A percentile compares a stretch with the other conserved stretches of the same genome.
These are phyloP conservation scores for Burhinus bistriatus DNA, from an alignment of 2,113 vertebrate genomes.

Conservation along the genomic window DNA sequence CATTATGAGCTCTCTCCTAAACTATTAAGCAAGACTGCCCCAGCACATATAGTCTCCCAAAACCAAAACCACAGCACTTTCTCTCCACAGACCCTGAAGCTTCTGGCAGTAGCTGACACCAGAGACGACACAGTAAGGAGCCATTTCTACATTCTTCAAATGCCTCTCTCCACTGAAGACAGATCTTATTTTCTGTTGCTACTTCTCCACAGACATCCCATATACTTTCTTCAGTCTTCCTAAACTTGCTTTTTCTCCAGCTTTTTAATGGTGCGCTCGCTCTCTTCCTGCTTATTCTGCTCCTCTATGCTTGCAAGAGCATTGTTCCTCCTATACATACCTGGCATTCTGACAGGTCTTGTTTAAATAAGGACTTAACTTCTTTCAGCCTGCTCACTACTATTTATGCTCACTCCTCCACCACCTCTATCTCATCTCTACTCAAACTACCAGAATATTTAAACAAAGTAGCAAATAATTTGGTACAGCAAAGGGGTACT, in stretches of 20 bases:
- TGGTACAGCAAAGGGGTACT: neutral
- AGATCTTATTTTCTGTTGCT: neutral
- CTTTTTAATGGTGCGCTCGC: neutral
- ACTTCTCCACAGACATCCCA: neutral
- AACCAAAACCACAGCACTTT: neutral
- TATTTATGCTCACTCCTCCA: neutral
- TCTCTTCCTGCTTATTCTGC: neutral
- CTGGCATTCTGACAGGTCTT: neutral
- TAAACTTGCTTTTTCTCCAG: neutral
- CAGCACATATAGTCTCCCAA: neutral
- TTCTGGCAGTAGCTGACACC: neutral
- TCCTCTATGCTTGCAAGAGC: neutral
- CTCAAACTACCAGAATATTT: neutral
- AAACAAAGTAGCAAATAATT: neutral
- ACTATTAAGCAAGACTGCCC: neutral
- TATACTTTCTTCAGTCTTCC: neutral
- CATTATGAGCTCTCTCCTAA: neutral
- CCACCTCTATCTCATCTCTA: neutral
- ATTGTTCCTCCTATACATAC: accelerated
- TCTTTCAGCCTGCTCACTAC: neutral
- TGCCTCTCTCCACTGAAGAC: neutral
- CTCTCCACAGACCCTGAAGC: neutral
- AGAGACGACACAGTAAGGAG: neutral
- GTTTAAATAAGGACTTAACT: neutral
- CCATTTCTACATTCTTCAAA: neutral